Base-by-base conservation (phyloP, 2,113 vertebrate genomes). In the Syngnathus typhle region DNA sequence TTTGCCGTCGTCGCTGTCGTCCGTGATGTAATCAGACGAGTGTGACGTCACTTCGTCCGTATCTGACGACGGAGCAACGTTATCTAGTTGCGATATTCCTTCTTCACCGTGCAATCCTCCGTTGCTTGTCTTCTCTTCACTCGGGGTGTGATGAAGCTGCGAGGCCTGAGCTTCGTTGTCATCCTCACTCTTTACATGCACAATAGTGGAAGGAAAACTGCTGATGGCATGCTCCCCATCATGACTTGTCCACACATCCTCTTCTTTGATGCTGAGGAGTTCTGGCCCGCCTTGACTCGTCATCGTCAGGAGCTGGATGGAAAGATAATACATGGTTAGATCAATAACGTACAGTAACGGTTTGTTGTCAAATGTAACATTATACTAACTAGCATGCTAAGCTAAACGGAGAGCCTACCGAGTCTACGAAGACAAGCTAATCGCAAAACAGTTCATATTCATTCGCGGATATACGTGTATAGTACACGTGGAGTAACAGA, bases 171-270 rank as follows among this genome's bases (percentile, higher is more conserved):
- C 43, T 32, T 23, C 10, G 9, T 21, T 49, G 18, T 39, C 64
- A 1, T 65, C 64, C 12, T 65, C 63, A 51, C 47, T 32, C 47
- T 65, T 65, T 18, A 65, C 64, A 9, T 38, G 46, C 16, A 65
- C 36, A 38, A 21, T 37, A 38, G 32, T 65, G 9, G 39, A 38
- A 6, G 64, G 49, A 8, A 52, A 38, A 12, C 9, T n/a, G 32
- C n/a, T n/a, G 47, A 12, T 7, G 2, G 43, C 47, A 10, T 11
- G 16, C 27, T 64, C 46, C 8, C 1, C 18, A 21, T 60, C 37
- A 7, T 13, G 60, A 11, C 11, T 1, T 38, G 10, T 61, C 10
- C 38, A 12, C 1, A 15, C 6, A 6, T 65, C 64, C 12, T 65
- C 64, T 32, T 65, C 64, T 65, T 65, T 65, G 12, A 65, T 19